Base-by-base conservation (phyloP, 2,797 vertebrate species). In the Oreonectes daqikongensis region DNA sequence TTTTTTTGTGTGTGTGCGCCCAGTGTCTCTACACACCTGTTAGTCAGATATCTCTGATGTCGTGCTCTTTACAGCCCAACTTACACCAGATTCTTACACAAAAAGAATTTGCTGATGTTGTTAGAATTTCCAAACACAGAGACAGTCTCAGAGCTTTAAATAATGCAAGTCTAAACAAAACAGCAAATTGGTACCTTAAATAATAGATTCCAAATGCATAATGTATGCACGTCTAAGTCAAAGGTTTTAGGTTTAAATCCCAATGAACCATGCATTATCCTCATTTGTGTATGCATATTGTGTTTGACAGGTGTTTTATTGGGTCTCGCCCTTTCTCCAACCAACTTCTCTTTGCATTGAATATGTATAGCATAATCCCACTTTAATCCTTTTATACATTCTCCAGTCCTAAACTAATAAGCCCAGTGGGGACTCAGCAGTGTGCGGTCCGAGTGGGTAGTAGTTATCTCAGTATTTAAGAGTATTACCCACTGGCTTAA, bases 331-430 rank as follows among this genome's bases (percentile, higher is more conserved):
- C 46, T 18, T 32, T 14, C 26, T 3, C 53, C 20, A 40, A 24
- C 40, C 11, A 28, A 22, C 6, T 20, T 68, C 52, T 26, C 52
- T 24, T 50, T 35, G 42, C 30, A 50, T 69, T 26, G 12, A 42
- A 61, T 30, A 63, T 40, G 66, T 69, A 61, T 61, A 26, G 55
- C 66, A 50, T 69, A 77, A 77, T 77, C 66, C 53, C 20, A 20
- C 28, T 48, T 69, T 77, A 69, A 77, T 77, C 75, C 74, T 12
- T 77, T 61, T 69, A 48, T 77, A 61, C 28, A 69, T 69, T 61
- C 44, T 61, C 53, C 42, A 61, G 44, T 63, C 22, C 55, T 77
- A 50, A 61, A 77, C 66, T 69, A 48, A 77, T 77, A 61, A 12
- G 7, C 66, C 66, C 44, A 77, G 75, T 55, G 22, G 52, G 42